Base-by-base conservation (phyloP, 2,888 invertebrate species). In the Troilus luridus region DNA sequence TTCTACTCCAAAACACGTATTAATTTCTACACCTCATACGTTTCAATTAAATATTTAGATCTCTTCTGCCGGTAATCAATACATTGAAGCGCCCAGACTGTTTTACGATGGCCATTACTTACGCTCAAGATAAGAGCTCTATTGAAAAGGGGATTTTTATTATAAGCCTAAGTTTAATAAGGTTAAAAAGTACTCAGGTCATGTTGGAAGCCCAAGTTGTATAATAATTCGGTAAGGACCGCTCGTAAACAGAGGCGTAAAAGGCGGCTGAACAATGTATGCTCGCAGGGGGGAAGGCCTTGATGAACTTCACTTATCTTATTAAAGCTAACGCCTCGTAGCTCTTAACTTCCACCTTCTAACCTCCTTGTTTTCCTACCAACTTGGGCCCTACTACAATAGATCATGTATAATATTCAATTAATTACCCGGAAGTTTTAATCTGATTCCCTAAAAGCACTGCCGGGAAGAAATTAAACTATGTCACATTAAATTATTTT, bases 261-360 rank as follows among this genome's bases (percentile, higher is more conserved):
- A 85, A 85, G 56, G 85, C 56, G 56, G n/a, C 85, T 85, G 14
- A 85, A 85, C 85, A 85, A 85, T 85, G 54, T 85, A 85, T n/a
- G 85, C 85, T 56, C 85, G 9, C 56, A 58, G 85, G 56, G 85
- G 85, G 85, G n/a, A n/a, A 19, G 21, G 85, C n/a, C 56, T 56
- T 85, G 85, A 85, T 85, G 85, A 85, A 85, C 56, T 85, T 85
- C 56, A 85, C 85, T 85, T 85, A 85, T 85, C 85, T 85, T 85
- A 85, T 85, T 85, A 85, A 85, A 58, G 21, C 85, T 56, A 85
- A 85, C 56, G 56, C 21, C 85, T 85, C 85, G 85, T 85, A 85
- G 56, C 85, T 85, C 85, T 85, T 85, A 54, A 85, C 85, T 85
- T 85, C 81, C n/a, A n/a, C 85, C 56, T 56, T 56, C 85, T 85